These are phyloP conservation scores for Urocolius indicus DNA, from an alignment of 2,113 vertebrate genomes.

Conservation along the genomic window DNA sequence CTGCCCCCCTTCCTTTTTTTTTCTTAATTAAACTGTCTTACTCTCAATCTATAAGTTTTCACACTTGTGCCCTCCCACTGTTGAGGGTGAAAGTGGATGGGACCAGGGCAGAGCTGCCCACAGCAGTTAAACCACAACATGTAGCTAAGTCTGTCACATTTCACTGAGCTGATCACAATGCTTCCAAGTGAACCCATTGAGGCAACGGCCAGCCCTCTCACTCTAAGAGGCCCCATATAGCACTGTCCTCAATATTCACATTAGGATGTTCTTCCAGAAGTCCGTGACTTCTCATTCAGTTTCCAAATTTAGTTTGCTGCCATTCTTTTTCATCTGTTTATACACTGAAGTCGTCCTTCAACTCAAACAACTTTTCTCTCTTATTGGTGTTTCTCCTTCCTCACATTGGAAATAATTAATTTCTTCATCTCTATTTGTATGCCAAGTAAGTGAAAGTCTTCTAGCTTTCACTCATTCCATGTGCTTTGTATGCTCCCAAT, in stretches of 20 bases:
- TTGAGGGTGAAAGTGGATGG: neutral
- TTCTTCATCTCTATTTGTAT: neutral
- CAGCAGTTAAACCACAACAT: rapidly evolving
- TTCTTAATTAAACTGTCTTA: neutral
- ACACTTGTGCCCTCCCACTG: neutral
- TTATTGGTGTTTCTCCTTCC: neutral
- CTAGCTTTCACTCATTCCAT: neutral
- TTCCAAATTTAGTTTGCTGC: neutral
- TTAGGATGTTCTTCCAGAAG: neutral
- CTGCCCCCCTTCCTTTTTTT: too few relatives aligned
- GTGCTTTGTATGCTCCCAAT: neutral
- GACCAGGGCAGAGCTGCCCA: neutral
- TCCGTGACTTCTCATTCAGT: neutral
- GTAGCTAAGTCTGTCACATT: neutral
- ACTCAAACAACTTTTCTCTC: neutral
- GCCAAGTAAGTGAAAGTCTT: neutral
- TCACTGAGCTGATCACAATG: neutral
- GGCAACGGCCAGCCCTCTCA: neutral
- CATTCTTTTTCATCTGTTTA: neutral
- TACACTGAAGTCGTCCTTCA: neutral
- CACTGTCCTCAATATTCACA: neutral
- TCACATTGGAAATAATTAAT: neutral
- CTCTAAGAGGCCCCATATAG: neutral
- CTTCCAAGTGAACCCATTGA: neutral
- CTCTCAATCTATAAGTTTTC: neutral